Evolutionary conservation across 2,888 invertebrate species (phyloP).

Genomic region (Hybos culiciformis): DNA sequence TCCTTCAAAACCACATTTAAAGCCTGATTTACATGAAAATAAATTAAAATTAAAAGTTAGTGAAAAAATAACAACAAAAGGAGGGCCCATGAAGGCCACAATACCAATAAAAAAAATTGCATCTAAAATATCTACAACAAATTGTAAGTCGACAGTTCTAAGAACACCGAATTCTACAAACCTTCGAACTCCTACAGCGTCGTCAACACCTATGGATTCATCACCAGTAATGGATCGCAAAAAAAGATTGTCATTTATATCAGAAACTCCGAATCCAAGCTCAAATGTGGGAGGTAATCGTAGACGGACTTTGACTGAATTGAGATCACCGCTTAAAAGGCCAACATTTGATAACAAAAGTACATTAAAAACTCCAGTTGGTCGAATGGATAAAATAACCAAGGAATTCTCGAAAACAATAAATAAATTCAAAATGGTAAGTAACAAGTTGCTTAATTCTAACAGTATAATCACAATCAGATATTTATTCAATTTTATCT

Average conservation of each 20-base stretch:
- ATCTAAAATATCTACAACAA: slow-evolving; percentile 6
- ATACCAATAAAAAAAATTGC: slow-evolving; percentile 9
- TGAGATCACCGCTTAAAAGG: slow-evolving; percentile 4
- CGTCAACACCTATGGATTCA: slow-evolving; percentile 3
- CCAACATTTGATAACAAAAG: too few species aligned
- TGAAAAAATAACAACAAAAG: slow-evolving; percentile 1
- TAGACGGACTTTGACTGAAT: slow-evolving; percentile 4
- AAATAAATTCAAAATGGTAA: not conserved
- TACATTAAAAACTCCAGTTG: too few species aligned
- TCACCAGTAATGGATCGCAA: not conserved
- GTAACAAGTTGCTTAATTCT: too few species aligned
- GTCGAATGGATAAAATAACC: too few species aligned
- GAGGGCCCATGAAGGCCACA: slow-evolving; percentile 11
- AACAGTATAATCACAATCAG: too few species aligned
- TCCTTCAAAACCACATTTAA: slow-evolving; percentile 3
- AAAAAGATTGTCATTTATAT: slow-evolving; percentile 6
- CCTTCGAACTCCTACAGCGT: not conserved
- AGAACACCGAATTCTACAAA: too few species aligned
- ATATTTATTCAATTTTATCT: too few species aligned
- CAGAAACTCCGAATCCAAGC: slow-evolving; percentile 11
- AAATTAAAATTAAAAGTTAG: slow-evolving; percentile 3
- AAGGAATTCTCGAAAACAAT: not conserved
- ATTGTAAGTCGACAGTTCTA: slow-evolving; percentile 2
- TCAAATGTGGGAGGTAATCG: not conserved
- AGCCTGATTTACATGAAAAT: slow-evolving; percentile 1